Base-by-base conservation (phyloP, 2,797 vertebrate genomes). In the Characodon lateralis region DNA sequence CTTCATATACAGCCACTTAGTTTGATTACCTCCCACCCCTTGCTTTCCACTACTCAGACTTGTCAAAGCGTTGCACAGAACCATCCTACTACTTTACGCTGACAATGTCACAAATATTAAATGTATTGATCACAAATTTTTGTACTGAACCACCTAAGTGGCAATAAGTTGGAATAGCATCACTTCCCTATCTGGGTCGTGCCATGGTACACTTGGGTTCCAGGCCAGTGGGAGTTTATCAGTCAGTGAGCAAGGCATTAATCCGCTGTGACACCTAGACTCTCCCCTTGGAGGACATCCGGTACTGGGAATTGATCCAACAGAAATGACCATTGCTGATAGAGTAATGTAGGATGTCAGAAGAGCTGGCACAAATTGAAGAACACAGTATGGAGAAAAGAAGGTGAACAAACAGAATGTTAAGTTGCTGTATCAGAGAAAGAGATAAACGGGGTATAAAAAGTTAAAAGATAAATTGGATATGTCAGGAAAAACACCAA, bases 231-330 rank as follows among this genome's bases (percentile, higher is more conserved):
- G 91, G 94, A 94, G 93, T 91, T 93, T 91, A 95, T 95, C 94
- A 94, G 92, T 95, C 92, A 93, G 87, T 79, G 80, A 88, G 93
- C 88, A 89, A 88, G 79, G 93, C 92, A 95, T 95, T 95, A 92
- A 95, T 96, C 95, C 95, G 92, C 84, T 80, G 82, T 94, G 95
- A 95, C 95, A 94, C 87, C 78, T 85, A 80, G 88, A 91, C 89
- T 94, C 89, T 93, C 89, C 89, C 89, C 86, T 91, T 92, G 85
- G 93, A 95, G 94, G 91, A 93, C 82, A 81, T 92, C 88, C 84
- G 78, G 86, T 56, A 53, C 91, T 90, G 93, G 95, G 95, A 94
- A 92, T 71, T 78, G 0, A 76, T 95, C 94, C 95, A 95, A 93
- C 88, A 91, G 88, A 81, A 78, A 71, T 76, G 86, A 85, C 88